Evolutionary conservation across 2,888 invertebrate species (phyloP).

Genomic region (Hanleya hanleyi): DNA sequence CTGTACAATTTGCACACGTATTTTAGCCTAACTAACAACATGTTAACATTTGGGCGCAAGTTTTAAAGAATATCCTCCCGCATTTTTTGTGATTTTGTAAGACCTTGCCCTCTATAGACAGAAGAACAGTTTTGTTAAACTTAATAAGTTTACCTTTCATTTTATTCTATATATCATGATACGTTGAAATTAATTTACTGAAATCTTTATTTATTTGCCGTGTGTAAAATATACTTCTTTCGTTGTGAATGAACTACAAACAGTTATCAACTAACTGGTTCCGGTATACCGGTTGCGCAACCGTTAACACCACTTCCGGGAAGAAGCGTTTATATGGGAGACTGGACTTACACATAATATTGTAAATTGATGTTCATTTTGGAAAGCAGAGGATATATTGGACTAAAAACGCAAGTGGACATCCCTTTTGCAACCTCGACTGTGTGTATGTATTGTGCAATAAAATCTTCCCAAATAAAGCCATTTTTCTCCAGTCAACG

Average conservation of each 20-base stretch:
- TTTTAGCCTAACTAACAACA: too few species aligned
- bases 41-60: too few species aligned
- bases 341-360: neutral
- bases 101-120: neutral
- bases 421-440: slow-evolving; percentile 9
- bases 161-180: neutral
- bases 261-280: slow-evolving; percentile 10
- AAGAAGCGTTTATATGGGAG: neutral
- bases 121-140: neutral
- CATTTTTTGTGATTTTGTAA: neutral
- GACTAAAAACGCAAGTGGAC: neutral
- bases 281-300: slow-evolving; percentile 50
- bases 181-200: neutral
- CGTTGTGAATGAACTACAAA: slow-evolving; percentile 1
- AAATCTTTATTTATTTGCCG: slow-evolving; percentile 11
- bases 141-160: neutral
- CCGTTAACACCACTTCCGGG: slow-evolving; percentile 35
- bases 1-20: too few species aligned
- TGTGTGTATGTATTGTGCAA: slow-evolving; percentile 6
- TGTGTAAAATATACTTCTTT: slow-evolving; percentile 9
- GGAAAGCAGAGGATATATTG: neutral
- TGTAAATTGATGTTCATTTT: slow-evolving; percentile 8
- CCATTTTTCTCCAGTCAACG: too few species aligned
- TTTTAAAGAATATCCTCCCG: neutral
- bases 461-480: slow-evolving; percentile 2